Conservation (phyloP, 2,113 vertebrate species). For the Megaceryle torquata region DNA sequence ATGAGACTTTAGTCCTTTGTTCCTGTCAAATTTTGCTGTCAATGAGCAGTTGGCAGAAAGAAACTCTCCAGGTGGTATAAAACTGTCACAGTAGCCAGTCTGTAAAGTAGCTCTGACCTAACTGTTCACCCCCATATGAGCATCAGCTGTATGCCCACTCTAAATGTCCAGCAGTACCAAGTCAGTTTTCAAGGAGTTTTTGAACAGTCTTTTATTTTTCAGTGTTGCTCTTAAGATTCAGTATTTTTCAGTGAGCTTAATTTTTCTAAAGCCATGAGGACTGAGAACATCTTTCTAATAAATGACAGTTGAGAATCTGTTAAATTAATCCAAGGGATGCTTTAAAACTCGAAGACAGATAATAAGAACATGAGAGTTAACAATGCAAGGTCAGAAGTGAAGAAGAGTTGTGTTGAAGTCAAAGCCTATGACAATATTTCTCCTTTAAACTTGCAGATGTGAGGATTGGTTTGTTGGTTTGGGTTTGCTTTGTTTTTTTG, state of each 20-base stretch:
- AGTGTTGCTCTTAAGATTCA: not conserved
- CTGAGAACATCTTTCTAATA: not conserved
- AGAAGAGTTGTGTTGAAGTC: not conserved
- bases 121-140: not conserved
- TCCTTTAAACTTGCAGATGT: not conserved
- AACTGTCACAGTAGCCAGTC: not conserved
- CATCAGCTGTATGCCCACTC: not conserved
- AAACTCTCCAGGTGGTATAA: not conserved
- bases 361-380: not conserved
- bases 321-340: not conserved
- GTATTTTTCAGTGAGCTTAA: not conserved
- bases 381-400: not conserved
- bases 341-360: not conserved
- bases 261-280: not conserved
- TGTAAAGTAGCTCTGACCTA: not conserved
- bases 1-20: not conserved
- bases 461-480: accelerated
- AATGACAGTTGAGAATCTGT: not conserved
- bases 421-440: not conserved
- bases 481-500: no score
- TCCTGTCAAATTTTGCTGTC: not conserved
- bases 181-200: not conserved
- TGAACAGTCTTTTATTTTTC: not conserved
- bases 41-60: not conserved
- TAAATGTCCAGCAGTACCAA: not conserved